Evolutionary conservation across 2,888 invertebrate genomes (phyloP).

Genomic region (Parapristionchus giblindavisi): DNA sequence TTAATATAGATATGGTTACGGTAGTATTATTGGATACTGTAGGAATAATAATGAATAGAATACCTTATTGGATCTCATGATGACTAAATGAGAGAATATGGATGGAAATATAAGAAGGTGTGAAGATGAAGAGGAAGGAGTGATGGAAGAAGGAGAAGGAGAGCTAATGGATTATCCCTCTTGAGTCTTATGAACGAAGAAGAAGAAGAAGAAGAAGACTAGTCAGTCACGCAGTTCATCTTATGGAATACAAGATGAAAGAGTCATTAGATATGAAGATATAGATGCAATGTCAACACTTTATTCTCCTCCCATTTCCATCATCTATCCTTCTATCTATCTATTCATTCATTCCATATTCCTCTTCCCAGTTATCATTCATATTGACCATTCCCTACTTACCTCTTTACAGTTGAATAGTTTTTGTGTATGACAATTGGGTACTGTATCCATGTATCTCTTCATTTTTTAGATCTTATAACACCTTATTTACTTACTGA

Average conservation of each 20-base stretch:
- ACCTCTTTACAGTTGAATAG: no score
- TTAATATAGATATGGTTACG: neutral
- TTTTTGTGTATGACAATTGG: no score
- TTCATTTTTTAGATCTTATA: neutral
- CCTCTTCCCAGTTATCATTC: no score
- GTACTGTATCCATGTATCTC: no score
- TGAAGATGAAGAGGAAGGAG: constrained; percentile 7
- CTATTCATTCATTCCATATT: no score
- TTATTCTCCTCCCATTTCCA: neutral
- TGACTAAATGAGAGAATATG: neutral
- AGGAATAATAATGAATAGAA: neutral
- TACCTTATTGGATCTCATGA: constrained; percentile 35
- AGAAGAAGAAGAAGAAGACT: neutral
- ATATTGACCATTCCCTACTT: no score
- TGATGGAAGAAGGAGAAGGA: constrained; percentile 11
- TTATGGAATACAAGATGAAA: constrained; percentile 26
- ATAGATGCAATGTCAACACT: constrained; percentile 15
- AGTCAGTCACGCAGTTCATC: constrained; percentile 20
- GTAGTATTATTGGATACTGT: neutral
- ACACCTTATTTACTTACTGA: neutral
- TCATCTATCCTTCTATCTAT: no score
- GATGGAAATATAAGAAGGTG: neutral
- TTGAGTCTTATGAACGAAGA: constrained; percentile 25
- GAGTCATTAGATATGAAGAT: constrained; percentile 27
- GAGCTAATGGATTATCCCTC: constrained; percentile 38